Conservation (phyloP, 2,113 vertebrate species). For the Dasypus novemcinctus region DNA sequence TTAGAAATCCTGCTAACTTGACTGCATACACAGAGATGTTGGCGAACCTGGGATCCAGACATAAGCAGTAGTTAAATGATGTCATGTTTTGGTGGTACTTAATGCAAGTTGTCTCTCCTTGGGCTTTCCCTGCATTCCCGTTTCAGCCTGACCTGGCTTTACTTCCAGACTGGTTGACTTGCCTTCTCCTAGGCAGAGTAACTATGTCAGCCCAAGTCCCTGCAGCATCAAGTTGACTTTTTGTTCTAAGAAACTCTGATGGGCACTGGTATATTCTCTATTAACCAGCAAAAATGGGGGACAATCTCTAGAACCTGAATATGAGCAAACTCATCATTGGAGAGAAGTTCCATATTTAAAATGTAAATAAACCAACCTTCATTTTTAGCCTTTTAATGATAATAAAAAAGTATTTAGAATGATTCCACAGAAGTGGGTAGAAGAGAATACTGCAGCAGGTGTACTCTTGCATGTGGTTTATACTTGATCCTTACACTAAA, state of each 20-base stretch:
- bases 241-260: background rate
- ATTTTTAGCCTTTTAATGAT: background rate
- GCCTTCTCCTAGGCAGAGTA: background rate
- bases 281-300: background rate
- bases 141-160: background rate
- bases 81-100: background rate
- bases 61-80: background rate
- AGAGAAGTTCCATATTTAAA: conserved; percentile 6
- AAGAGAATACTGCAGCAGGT: background rate
- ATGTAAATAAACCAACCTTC: background rate
- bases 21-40: background rate
- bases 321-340: background rate
- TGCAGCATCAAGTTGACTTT: background rate
- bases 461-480: background rate
- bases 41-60: background rate
- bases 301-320: background rate
- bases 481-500: background rate
- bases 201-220: background rate
- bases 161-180: background rate
- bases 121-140: background rate
- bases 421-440: background rate
- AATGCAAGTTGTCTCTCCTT: background rate
- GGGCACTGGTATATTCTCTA: background rate
- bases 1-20: background rate
- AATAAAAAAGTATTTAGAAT: background rate